phyloP scores from a whole-genome alignment of 2,797 vertebrate species.

The Hippopotamyrus pictus region DNA sequence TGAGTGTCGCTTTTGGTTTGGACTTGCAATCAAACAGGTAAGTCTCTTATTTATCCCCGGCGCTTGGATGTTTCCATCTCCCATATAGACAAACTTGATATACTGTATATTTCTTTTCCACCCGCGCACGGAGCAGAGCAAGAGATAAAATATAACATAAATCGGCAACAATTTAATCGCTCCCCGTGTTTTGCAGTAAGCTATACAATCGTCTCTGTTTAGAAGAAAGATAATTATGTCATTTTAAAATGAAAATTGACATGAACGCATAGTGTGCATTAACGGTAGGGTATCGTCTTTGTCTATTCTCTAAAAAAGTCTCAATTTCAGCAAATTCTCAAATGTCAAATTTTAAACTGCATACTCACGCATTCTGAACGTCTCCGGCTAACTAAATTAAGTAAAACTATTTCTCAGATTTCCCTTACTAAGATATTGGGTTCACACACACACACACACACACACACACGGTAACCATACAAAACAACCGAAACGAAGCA shows the following conservation, averaged over 20 bases:
- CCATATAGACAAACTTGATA: conserved; percentile 14
- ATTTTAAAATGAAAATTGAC: conserved; percentile 6
- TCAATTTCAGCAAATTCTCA: neutral
- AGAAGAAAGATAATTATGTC: neutral
- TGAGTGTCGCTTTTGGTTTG: conserved; percentile 17
- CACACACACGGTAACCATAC: neutral
- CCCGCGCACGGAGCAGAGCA: neutral
- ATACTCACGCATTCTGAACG: neutral
- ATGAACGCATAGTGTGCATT: neutral
- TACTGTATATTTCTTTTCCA: neutral
- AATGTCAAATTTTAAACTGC: neutral
- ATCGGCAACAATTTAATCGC: neutral
- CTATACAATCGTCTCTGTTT: neutral
- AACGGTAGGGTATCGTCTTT: neutral
- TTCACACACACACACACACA: neutral
- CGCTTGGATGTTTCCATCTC: conserved; percentile 13
- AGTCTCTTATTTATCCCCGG: conserved; percentile 2
- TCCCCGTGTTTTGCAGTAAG: neutral
- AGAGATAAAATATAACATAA: conserved; percentile 12
- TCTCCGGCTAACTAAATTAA: neutral
- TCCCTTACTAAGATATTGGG: neutral
- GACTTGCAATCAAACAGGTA: conserved; percentile 13
- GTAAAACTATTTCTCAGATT: neutral
- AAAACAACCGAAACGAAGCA: neutral
- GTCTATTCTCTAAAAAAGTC: conserved; percentile 1